Conservation (phyloP, 2,888 invertebrate genomes). For the Agriopis aurantiaria region DNA sequence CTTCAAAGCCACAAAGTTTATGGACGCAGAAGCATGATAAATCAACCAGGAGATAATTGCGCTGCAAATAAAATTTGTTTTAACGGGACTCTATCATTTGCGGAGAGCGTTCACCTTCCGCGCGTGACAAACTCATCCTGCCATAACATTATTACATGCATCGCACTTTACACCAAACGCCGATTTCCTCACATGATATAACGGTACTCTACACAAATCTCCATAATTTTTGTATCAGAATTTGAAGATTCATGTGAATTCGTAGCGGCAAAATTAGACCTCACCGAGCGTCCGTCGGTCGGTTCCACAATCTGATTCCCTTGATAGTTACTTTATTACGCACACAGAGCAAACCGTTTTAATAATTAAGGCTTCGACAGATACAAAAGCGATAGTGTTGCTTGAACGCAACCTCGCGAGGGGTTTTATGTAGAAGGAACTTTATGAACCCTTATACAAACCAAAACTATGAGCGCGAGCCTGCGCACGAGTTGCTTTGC, state of each 20-base stretch:
- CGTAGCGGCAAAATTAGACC: slow-evolving; percentile 10
- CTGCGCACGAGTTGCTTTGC: too few species aligned
- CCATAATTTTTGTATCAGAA: slow-evolving; percentile 26
- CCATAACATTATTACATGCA: slow-evolving; percentile 66
- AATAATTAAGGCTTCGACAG: slow-evolving; percentile 43
- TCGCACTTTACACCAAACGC: slow-evolving; percentile 39
- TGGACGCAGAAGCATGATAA: slow-evolving; percentile 13
- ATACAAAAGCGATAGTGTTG: too few species aligned
- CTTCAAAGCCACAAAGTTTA: slow-evolving; percentile 22
- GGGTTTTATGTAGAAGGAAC: too few species aligned
- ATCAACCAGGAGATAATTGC: slow-evolving; percentile 35
- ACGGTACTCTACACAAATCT: slow-evolving; percentile 20
- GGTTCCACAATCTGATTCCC: slow-evolving; percentile 66
- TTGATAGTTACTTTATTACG: slow-evolving; percentile 52
- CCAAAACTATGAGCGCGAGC: too few species aligned
- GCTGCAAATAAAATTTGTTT: slow-evolving; percentile 58
- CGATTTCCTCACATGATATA: slow-evolving; percentile 35
- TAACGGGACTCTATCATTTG: slow-evolving; percentile 67
- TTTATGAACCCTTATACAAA: too few species aligned
- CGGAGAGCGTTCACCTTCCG: slow-evolving; percentile 74
- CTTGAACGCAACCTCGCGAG: too few species aligned
- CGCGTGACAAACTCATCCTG: slow-evolving; percentile 77
- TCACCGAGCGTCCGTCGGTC: slow-evolving; percentile 23
- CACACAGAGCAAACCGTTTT: slow-evolving; percentile 53
- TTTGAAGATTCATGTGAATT: slow-evolving; percentile 28